Evolutionary conservation across 2,113 vertebrate genomes (phyloP), one percentile per base, ranked within the genome.

Genomic region (Ammospiza caudacuta): DNA sequence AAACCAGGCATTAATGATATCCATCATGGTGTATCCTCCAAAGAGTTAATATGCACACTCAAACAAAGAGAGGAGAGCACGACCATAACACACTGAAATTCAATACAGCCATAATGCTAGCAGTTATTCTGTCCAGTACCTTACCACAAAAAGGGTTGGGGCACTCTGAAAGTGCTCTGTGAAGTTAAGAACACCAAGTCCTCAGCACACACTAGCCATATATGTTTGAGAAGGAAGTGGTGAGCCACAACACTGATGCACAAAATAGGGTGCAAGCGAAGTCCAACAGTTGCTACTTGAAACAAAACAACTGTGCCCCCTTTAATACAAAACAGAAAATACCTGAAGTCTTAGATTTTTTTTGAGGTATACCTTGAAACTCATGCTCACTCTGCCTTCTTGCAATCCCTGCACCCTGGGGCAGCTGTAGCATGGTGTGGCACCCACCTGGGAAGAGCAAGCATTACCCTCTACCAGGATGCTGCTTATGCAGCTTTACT

Each of bases 241-340:
- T 61, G 31, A 96, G 79, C 95, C 92, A 89, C 92, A 92, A 9
- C 57, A 89, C 0, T 6, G 3, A 92, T 75, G 80, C 52, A 64
- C 79, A 74, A 90, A 92, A 87, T 19, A 33, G 44, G 24, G 72
- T 88, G 75, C 82, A 94, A 85, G 85, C 7, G 0, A 92, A 93
- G 76, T 86, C 90, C 88, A 95, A 83, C 49, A 94, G 75, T n/a
- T 95, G 61, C 83, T 83, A 76, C 69, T 90, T 80, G 24, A 77
- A 88, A 88, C 20, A 61, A 83, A 87, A 62, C n/a, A 82, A 78
- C 8, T 12, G 59, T 62, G 52, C 14, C 20, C 35, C 44, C 24
- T 80, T 74, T 37, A 68, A 84, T 52, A 43, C 24, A 83, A 77
- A 93, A 18, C 25, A 87, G 57, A 92, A 92, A 85, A 59, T 31